A percentile compares a stretch with the other conserved stretches of the same genome.
These are phyloP conservation scores for Potorous gilbertii DNA, from an alignment of 2,797 vertebrate species.

Conservation along the genomic window DNA sequence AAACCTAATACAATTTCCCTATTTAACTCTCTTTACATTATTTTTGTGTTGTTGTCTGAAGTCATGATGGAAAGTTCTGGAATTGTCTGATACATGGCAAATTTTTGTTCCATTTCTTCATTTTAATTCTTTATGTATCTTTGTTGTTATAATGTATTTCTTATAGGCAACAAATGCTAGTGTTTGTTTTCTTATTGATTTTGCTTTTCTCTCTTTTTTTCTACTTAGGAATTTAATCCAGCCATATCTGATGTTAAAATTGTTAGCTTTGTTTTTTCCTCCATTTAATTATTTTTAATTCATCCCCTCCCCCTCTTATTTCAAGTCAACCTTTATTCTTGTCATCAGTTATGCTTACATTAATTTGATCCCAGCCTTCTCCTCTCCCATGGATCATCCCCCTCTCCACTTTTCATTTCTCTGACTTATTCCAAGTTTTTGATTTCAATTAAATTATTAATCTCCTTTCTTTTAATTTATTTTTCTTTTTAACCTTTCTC, in stretches of 20 bases:
- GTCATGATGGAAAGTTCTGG: background rate
- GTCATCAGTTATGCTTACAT: background rate
- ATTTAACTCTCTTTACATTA: background rate
- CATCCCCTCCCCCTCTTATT: background rate
- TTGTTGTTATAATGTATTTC: background rate
- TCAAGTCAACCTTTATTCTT: background rate
- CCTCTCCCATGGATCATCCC: background rate
- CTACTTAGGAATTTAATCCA: background rate
- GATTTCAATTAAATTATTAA: background rate
- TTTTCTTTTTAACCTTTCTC: background rate
- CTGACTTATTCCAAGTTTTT: background rate
- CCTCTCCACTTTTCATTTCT: background rate
- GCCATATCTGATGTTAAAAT: background rate
- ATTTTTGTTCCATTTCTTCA: background rate
- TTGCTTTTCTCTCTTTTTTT: background rate
- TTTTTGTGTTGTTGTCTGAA: background rate
- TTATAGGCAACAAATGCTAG: background rate
- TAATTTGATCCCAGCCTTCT: background rate
- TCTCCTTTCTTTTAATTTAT: background rate
- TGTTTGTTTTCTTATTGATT: background rate
- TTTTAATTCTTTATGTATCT: background rate
- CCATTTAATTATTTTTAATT: background rate
- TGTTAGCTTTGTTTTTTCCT: background rate
- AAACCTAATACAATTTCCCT: background rate
- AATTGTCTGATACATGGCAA: background rate